Base-by-base conservation (phyloP, 2,888 invertebrate genomes). In the Hermaeophaga mercurialis region DNA sequence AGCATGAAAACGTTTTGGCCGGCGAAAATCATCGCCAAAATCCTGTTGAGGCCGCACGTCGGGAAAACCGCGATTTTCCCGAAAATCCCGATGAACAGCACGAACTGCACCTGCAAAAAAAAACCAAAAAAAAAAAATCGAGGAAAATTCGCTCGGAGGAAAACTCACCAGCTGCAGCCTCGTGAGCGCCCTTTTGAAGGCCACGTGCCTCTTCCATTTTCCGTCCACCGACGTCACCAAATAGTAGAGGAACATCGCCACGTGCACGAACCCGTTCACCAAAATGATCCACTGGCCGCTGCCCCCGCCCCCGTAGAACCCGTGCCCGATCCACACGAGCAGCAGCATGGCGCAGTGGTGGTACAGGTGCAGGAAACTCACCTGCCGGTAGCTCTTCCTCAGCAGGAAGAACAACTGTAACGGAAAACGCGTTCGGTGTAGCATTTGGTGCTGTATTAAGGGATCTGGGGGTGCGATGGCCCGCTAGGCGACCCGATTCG, bases 101-200 rank as follows among this genome's bases (percentile, higher is more conserved):
- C 76, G 70, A 91, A 90, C 72, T 90, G 90, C 0, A 81, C 11
- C 59, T 59, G 28, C 48, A 59, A 54, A 14, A 47, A 45, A 48
- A 43, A 38, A 33, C 5, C 5, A 34, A 1, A 15, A 36, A 8
- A 11, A n/a, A 1, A 14, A 17, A 1, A 1, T 12, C n/a, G 17
- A n/a, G n/a, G 8, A 22, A 22, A 22, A 22, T 22, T 59, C n/a
- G n/a, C n/a, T n/a, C n/a, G n/a, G n/a, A n/a, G n/a, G n/a, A n/a
- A n/a, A n/a, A 76, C 81, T 79, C 77, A 85, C 84, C 73, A 94
- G 83, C 78, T 95, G 94, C 66, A 94, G 71, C 70, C 89, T 89
- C 0, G 94, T 94, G 58, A 95, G 87, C 69, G 90, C 83, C 62
- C 89, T 90, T 73, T 94, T 94, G 88, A 92, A 90, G 89, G 90